Evolutionary conservation across 2,888 invertebrate genomes (phyloP).

Genomic region (Labia minor): DNA sequence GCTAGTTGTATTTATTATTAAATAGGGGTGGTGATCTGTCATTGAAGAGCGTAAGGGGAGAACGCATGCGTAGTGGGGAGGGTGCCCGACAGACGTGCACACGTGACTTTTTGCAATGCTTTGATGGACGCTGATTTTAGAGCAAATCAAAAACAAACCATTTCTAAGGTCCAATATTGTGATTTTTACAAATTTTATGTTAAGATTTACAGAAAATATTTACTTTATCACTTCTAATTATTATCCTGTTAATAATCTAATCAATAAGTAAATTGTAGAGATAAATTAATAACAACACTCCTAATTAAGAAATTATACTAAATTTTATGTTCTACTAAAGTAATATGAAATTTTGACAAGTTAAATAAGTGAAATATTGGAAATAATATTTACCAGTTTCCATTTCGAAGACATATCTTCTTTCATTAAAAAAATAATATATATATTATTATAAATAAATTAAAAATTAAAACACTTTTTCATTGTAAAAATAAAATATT

Average conservation of each 20-base stretch:
- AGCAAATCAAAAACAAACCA: neutral
- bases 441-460: neutral
- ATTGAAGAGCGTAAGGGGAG: neutral
- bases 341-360: too few species aligned
- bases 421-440: neutral
- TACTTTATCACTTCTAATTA: too few species aligned
- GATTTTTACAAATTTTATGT: too few species aligned
- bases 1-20: too few species aligned
- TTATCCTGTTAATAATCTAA: too few species aligned
- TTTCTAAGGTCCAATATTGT: too few species aligned
- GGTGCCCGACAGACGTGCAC: neutral
- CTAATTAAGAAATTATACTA: too few species aligned
- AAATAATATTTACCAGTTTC: neutral
- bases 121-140: neutral
- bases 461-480: neutral
- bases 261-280: too few species aligned
- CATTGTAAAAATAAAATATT: neutral
- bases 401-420: slow-evolving; percentile 5
- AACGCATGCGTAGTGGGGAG: neutral
- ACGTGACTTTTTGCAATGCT: neutral
- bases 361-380: too few species aligned
- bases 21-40: neutral
- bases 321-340: too few species aligned
- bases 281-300: too few species aligned
- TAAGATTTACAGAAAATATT: too few species aligned